These are phyloP conservation scores for Mesorhabditis spiculigera DNA, from an alignment of 2,888 invertebrate genomes.

Conservation along the genomic window DNA sequence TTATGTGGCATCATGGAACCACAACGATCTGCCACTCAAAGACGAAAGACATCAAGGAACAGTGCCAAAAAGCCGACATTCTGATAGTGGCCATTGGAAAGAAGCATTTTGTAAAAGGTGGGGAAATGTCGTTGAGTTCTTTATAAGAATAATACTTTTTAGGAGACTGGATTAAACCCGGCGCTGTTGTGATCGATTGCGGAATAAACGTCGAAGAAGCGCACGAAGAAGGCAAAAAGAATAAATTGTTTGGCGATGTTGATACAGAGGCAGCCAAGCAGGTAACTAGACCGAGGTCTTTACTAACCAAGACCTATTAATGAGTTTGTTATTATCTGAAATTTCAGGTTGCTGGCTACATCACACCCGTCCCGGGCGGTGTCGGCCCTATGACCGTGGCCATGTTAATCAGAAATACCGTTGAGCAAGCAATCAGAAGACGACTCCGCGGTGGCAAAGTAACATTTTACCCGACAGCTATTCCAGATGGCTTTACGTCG, in stretches of 20 bases:
- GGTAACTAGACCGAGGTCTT: no score
- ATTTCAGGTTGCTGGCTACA: constrained; percentile 62
- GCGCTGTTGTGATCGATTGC: constrained; percentile 96
- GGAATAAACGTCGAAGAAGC: constrained; percentile 75
- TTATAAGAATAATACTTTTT: constrained; percentile 9
- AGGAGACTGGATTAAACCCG: constrained; percentile 87
- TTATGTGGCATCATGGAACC: constrained; percentile 94
- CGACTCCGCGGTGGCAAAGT: constrained; percentile 25
- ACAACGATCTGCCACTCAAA: constrained; percentile 94
- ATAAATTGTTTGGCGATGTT: constrained; percentile 80
- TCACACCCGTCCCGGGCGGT: constrained; percentile 68
- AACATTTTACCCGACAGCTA: constrained; percentile 4
- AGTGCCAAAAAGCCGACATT: constrained; percentile 75
- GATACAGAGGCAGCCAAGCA: constrained; percentile 73
- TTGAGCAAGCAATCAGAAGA: constrained; percentile 71
- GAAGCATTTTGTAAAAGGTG: constrained; percentile 78
- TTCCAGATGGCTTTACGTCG: no score
- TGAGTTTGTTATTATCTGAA: neutral
- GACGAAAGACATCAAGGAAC: constrained; percentile 65
- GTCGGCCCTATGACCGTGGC: constrained; percentile 99
- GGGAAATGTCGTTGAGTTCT: neutral
- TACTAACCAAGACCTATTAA: neutral
- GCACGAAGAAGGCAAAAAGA: constrained; percentile 37
- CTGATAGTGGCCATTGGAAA: constrained; percentile 92
- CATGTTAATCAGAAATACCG: constrained; percentile 78